These are phyloP conservation scores for Lepisosteus oculatus DNA, from an alignment of 2,113 vertebrate genomes.

Conservation along the genomic window DNA sequence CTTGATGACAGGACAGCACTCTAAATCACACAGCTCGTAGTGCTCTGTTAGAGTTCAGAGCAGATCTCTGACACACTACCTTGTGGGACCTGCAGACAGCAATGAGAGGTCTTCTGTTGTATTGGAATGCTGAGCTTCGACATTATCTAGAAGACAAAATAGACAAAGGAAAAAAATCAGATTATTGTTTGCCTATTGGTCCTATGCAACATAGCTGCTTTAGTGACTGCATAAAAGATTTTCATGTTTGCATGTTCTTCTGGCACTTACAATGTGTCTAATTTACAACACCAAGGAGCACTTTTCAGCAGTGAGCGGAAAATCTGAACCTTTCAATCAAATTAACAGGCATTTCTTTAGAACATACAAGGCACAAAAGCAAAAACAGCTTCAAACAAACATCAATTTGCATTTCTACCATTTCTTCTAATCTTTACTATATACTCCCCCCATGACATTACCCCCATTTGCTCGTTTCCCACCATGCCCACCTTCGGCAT, in stretches of 20 bases:
- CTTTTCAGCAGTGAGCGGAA: not conserved
- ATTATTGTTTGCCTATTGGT: too few relatives aligned
- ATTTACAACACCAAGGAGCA: not conserved
- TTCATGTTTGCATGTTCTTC: too few relatives aligned
- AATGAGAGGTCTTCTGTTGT: slow-evolving; percentile 24
- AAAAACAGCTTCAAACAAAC: not conserved
- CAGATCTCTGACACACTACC: slow-evolving; percentile 32
- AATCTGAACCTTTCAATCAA: not conserved
- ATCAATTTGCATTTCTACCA: not conserved
- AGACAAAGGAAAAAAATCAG: too few relatives aligned
- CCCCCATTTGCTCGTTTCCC: not conserved
- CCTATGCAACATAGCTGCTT: too few relatives aligned
- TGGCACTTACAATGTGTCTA: too few relatives aligned
- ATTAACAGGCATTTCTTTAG: not conserved
- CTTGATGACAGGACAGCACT: too few relatives aligned
- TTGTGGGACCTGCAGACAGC: slow-evolving; percentile 33
- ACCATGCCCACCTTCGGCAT: slow-evolving; percentile 26
- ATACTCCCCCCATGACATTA: too few relatives aligned
- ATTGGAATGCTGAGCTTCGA: slow-evolving; percentile 24
- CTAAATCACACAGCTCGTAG: too few relatives aligned
- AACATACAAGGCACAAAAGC: not conserved
- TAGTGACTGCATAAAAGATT: too few relatives aligned
- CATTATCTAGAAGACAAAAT: not conserved
- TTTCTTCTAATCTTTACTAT: not conserved
- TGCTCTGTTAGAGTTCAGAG: too few relatives aligned